Conservation (phyloP, 2,797 vertebrate species). For the Arremon aurantiirostris region DNA sequence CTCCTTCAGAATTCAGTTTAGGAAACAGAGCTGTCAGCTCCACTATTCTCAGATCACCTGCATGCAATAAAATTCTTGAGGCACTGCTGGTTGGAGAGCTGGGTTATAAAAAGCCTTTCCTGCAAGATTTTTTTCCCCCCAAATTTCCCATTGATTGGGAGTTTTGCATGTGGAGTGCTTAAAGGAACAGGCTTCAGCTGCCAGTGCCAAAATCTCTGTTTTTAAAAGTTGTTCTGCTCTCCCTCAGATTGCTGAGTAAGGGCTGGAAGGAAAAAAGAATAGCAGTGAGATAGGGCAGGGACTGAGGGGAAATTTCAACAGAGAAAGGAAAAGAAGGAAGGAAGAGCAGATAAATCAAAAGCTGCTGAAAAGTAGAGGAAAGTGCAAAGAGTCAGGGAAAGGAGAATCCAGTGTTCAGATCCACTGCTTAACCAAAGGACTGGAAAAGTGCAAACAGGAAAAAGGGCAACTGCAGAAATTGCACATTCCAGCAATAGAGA, state of each 20-base stretch:
- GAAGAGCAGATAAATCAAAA: not conserved
- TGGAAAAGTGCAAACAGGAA: not conserved
- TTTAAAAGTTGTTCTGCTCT: not conserved
- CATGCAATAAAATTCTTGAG: not conserved
- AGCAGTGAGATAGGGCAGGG: not conserved
- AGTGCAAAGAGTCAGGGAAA: not conserved
- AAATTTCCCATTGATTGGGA: not conserved
- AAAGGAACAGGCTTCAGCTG: not conserved
- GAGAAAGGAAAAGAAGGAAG: not conserved
- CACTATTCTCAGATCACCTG: not conserved
- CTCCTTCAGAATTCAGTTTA: not conserved
- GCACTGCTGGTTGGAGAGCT: not conserved
- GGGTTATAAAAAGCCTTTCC: not conserved
- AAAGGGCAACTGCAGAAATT: not conserved
- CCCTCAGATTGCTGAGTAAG: not conserved
- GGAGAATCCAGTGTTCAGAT: not conserved
- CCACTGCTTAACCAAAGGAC: not conserved
- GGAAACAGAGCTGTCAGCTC: not conserved
- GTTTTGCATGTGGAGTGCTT: not conserved
- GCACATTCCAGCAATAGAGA: not conserved
- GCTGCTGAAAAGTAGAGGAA: not conserved
- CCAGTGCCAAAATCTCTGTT: not conserved
- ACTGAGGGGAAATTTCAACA: not conserved
- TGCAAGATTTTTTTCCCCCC: not conserved
- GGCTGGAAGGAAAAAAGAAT: not conserved